A percentile compares a stretch with the other conserved stretches of the same genome.
Evolutionary conservation across 2,797 vertebrate species (phyloP).

Genomic region (Nothura maculosa): DNA sequence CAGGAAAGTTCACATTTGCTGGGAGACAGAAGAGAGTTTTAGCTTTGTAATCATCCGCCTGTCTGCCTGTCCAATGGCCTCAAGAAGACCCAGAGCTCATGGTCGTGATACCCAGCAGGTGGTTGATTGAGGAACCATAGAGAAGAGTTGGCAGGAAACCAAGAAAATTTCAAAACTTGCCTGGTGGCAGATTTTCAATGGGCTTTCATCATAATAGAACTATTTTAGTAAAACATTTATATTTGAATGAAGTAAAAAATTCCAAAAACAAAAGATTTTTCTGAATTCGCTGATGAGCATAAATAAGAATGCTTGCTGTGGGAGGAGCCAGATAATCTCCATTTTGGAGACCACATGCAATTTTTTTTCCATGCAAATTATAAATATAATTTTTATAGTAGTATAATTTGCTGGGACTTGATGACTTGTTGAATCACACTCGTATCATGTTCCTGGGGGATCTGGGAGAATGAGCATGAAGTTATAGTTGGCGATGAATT

Average conservation of each 20-base stretch:
- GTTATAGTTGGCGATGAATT: neutral
- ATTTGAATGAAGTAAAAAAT: neutral
- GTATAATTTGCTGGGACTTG: neutral
- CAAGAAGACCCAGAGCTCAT: neutral
- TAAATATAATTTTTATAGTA: too few species aligned
- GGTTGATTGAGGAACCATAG: constrained; percentile 13
- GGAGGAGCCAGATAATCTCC: neutral
- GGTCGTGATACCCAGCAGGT: constrained; percentile 1
- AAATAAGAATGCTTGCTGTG: neutral
- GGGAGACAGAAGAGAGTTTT: neutral
- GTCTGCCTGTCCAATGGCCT: neutral
- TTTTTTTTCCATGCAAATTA: too few species aligned
- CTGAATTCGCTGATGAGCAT: neutral
- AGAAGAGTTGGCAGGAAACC: constrained; percentile 33
- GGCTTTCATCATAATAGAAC: constrained; percentile 11
- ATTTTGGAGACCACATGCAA: fast-evolving
- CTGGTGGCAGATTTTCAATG: constrained; percentile 46
- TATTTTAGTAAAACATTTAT: constrained; percentile 31
- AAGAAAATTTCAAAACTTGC: constrained; percentile 52
- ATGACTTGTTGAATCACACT: neutral
- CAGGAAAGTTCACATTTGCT: neutral
- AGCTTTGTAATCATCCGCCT: neutral
- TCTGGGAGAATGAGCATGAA: neutral
- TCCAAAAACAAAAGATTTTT: neutral
- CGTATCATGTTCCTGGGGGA: neutral